Evolutionary conservation across 2,888 invertebrate genomes (phyloP).

Genomic region (Troides helena): DNA sequence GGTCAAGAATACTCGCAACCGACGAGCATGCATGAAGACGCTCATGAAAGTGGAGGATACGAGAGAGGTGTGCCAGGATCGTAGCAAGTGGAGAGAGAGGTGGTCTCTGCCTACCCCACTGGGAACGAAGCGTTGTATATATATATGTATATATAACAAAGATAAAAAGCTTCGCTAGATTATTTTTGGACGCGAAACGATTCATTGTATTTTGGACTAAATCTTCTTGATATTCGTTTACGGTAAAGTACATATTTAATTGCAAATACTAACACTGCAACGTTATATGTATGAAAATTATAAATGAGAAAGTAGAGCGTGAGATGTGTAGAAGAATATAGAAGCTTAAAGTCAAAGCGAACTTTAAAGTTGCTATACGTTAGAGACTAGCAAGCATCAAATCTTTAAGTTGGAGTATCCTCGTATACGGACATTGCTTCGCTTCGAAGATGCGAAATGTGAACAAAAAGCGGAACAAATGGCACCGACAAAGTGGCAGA

Average conservation of each 20-base stretch:
- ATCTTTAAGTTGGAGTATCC: constrained; percentile 26
- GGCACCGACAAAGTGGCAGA: constrained; percentile 61
- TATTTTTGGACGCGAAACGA: constrained; percentile 5
- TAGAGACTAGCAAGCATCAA: constrained; percentile 19
- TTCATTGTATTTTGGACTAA: background rate
- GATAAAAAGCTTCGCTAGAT: background rate
- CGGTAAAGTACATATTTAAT: too few species aligned
- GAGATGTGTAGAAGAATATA: background rate
- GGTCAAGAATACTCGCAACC: too few species aligned
- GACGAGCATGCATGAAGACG: too few species aligned
- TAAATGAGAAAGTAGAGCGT: background rate
- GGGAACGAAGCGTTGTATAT: too few species aligned
- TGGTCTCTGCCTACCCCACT: too few species aligned
- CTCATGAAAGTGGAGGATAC: too few species aligned
- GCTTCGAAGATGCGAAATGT: constrained; percentile 50
- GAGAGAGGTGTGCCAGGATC: too few species aligned
- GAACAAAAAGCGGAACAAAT: constrained; percentile 58
- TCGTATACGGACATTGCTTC: constrained; percentile 50
- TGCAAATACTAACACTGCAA: too few species aligned
- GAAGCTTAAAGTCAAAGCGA: background rate
- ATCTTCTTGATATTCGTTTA: constrained; percentile 31
- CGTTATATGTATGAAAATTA: too few species aligned
- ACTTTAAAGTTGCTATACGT: background rate
- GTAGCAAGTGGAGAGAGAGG: too few species aligned
- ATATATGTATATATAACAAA: background rate